Evolutionary conservation across 2,113 vertebrate genomes (phyloP), one percentile per base, ranked within the genome.

Genomic region (Rostratula benghalensis): DNA sequence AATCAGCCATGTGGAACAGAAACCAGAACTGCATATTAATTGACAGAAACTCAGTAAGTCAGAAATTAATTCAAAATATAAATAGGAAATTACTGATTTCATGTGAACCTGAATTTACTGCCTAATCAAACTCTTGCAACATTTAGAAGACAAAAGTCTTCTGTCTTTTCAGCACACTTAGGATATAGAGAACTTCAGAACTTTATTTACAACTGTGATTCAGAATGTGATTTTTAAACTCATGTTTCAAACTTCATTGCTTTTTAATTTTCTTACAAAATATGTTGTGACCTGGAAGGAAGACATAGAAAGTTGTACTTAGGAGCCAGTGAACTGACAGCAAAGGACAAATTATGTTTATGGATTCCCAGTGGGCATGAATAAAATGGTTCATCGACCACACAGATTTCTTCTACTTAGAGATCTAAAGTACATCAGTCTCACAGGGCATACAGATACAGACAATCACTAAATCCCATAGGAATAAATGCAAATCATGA

Each of bases 361-460:
- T 51, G 85, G 78, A 70, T 92, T 94, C 85, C 75, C 75, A 95
- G 67, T 16, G 30, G 87, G 46, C 70, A 67, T 59, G 83, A 96
- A 95, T 94, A 95, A 96, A 94, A 96, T 53, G 71, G 71, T 83
- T 93, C 94, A 95, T 94, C 90, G 92, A 78, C 48, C 46, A 70
- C 59, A 77, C 50, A 84, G 82, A 83, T 92, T 94, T 92, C 54
- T 91, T 88, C 59, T 88, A 31, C 91, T 83, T 84, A 77, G 53
- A 91, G 28, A 83, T 90, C 67, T 93, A 83, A 97, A 94, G 75
- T 83, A 77, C 64, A 63, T 77, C 54, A 83, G 43, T 83, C 79
- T 96, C 82, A 95, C 75, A 96, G 65, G 69, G 39, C 81, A 75
- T 71, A 57, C 43, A 84, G 84, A 74, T 51, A 70, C 3, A 87